These are phyloP conservation scores for Ceratosolen solmsi DNA, from an alignment of 1,140 invertebrate species.

Conservation along the genomic window DNA sequence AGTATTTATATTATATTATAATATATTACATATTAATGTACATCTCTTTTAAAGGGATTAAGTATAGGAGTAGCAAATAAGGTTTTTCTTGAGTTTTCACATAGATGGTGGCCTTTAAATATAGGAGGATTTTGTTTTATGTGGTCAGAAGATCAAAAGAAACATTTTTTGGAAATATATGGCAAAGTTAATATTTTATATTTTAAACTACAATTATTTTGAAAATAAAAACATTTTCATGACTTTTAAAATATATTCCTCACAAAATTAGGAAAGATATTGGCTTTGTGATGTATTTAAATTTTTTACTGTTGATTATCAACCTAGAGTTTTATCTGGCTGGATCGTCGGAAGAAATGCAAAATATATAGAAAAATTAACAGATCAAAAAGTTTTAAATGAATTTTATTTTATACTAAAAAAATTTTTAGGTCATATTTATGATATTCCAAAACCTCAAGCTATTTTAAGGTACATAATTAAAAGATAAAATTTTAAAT, in stretches of 20 bases:
- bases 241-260: constrained; percentile 30
- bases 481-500: not conserved
- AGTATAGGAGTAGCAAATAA: constrained; percentile 79
- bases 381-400: constrained; percentile 70
- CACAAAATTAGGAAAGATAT: constrained; percentile 63
- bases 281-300: constrained; percentile 80
- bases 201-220: constrained; percentile 17
- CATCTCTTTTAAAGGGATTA: constrained; percentile 71
- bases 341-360: constrained; percentile 77
- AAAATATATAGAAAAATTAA: constrained; percentile 75
- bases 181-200: constrained; percentile 53
- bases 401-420: constrained; percentile 72
- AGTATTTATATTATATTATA: constrained; percentile 24
- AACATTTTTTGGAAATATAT: constrained; percentile 57
- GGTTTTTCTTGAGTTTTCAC: constrained; percentile 81
- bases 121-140: constrained; percentile 71
- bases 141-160: constrained; percentile 74
- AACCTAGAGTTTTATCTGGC: constrained; percentile 80
- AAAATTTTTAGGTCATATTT: constrained; percentile 70
- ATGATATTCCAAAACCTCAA: constrained; percentile 74
- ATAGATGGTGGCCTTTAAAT: constrained; percentile 77
- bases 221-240: constrained; percentile 24
- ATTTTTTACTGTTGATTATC: constrained; percentile 79
- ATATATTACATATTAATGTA: constrained; percentile 15
- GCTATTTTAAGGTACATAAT: constrained; percentile 64